Evolutionary conservation across 2,797 vertebrate species (phyloP), one percentile per base, ranked within the genome.

Genomic region (Propithecus deckenii): DNA sequence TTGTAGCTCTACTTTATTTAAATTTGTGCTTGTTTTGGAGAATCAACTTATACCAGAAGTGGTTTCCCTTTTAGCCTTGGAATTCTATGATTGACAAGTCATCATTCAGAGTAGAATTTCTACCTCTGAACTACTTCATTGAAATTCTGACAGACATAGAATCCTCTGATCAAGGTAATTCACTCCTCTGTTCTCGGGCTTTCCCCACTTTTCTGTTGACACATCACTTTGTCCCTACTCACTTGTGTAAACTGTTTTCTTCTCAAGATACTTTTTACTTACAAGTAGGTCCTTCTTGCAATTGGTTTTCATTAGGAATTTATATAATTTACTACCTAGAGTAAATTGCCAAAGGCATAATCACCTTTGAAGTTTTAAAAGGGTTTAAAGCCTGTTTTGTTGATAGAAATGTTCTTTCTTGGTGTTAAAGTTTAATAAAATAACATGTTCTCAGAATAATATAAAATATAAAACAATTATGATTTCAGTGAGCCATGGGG

Each of bases 101-200:
- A 0, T 79, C 98, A 0, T 91, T 97, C 75, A 92, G 93, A 4
- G 75, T 98, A 17, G 98, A 99, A 52, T 99, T 99, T 97, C 98
- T 99, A 96, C 99, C 99, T 57, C 98, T 99, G 75, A 98, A 98
- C 98, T 99, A 99, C 98, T 99, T 99, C 91, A 97, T 98, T 96
- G 98, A 98, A 92, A 98, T 99, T 94, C 98, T 99, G 97, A 98
- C 98, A 93, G 98, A 98, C 84, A 96, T 99, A 92, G 99, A 99
- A 92, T 91, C 97, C 10, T 93, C 96, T 30, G 96, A 88, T 95
- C 96, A 98, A 98, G 99, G 99, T 99, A 98, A 97, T 67, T 74
- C 18, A 48, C 9, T 75, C 63, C 20, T 79, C 59, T 81, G 32
- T 13, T 75, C 48, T 48, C 23, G 41, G 23, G 2, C 32, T 79